Base-by-base conservation (phyloP, 2,113 vertebrate genomes). In the Festucalex cinctus region DNA sequence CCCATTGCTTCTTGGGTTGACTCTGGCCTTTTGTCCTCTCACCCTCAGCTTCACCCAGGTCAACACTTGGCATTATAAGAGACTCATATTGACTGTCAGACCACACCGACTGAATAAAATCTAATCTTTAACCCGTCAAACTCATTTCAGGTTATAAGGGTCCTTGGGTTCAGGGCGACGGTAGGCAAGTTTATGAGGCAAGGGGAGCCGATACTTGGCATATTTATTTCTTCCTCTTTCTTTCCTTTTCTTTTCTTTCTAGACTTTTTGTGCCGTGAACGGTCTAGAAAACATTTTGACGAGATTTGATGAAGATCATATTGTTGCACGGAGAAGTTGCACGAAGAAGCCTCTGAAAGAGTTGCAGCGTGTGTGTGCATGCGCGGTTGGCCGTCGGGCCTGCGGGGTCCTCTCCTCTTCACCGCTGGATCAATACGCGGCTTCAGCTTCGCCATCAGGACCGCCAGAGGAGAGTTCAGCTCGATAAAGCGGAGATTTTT, bases 401-500 rank as follows among this genome's bases (percentile, higher is more conserved):
- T 56, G 1, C 51, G 46, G 74, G 69, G 73, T 78, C 46, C 53
- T 75, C 32, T 62, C 61, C 58, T 67, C 51, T 46, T 43, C 63
- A 32, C 20, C 10, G 65, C 37, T 28, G 69, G 68, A 70, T 78
- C 70, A 3, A 46, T 70, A 46, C 37, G 65, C 74, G 58, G 57
- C 53, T 66, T 36, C 57, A 67, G 41, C 66, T 61, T 56, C 56
- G 44, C 26, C 63, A 61, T 53, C 41, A 64, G 58, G 53, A 61
- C 53, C 54, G 60, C 2, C 6, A 59, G 69, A 77, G 3, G 9
- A 58, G 67, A 69, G 63, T 28, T 28, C n/a, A 59, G 62, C 10
- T 19, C 77, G 36, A 71, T 72, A 75, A 71, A 36, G 62, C 79
- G 80, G 76, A 70, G 51, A 75, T 75, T 67, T 46, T 70, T 78